Conservation (phyloP, 2,888 invertebrate species). For the Drosophila borealis region DNA sequence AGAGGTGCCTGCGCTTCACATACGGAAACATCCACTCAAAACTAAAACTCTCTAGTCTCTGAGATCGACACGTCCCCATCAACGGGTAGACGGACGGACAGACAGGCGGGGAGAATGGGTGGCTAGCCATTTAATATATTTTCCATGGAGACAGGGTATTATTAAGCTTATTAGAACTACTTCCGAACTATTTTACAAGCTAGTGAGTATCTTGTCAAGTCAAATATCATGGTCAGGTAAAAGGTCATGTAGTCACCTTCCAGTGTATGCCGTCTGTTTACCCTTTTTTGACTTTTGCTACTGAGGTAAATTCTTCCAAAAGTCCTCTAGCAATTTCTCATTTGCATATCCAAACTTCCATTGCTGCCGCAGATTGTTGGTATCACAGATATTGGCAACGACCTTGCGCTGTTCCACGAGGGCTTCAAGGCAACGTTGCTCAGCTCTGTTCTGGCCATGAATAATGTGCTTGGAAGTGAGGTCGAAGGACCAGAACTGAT, state of each 20-base stretch:
- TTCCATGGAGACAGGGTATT: too few species aligned
- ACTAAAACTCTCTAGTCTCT: too few species aligned
- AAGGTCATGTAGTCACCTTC: not conserved
- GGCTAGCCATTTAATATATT: too few species aligned
- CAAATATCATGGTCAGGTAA: not conserved
- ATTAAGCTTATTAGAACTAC: too few species aligned
- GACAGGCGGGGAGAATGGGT: too few species aligned
- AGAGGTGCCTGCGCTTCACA: too few species aligned
- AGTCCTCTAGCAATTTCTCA: slow-evolving; percentile 61
- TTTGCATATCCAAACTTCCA: slow-evolving; percentile 82
- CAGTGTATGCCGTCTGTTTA: not conserved
- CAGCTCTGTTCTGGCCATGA: slow-evolving; percentile 64
- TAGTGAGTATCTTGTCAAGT: not conserved
- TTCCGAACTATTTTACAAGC: not conserved
- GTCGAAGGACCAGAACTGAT: slow-evolving; percentile 95
- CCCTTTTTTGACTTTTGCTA: not conserved
- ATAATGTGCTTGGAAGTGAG: slow-evolving; percentile 85
- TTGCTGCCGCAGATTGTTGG: slow-evolving; percentile 67
- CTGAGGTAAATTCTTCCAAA: slow-evolving; percentile 51
- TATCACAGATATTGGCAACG: slow-evolving; percentile 89
- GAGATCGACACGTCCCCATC: too few species aligned
- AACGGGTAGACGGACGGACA: too few species aligned
- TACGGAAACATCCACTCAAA: too few species aligned
- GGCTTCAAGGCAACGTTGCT: slow-evolving; percentile 91
- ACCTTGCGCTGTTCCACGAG: slow-evolving; percentile 85